Conservation (phyloP, 2,888 invertebrate genomes). For the Crematogaster levior region DNA sequence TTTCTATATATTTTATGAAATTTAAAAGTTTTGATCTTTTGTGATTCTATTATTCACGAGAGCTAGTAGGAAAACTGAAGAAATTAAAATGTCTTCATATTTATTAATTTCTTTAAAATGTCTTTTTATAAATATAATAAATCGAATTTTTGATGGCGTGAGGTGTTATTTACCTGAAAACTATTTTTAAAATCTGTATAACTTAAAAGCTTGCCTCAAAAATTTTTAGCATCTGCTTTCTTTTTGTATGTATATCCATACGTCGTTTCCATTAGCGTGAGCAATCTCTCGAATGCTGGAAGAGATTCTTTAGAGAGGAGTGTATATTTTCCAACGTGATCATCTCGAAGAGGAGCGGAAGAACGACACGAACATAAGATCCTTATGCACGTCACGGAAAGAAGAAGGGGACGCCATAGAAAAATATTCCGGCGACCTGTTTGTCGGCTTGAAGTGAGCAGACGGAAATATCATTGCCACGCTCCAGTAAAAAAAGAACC, state of each 20-base stretch:
- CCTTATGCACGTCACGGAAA: conserved; percentile 28
- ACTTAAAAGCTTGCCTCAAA: not conserved
- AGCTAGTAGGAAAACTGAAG: not conserved
- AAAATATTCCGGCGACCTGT: conserved; percentile 70
- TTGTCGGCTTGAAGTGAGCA: conserved; percentile 57
- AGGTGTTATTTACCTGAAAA: too few species aligned
- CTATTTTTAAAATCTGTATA: too few species aligned
- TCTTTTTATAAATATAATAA: too few species aligned
- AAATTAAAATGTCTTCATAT: not conserved
- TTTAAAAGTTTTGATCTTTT: not conserved
- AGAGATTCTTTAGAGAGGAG: conserved; percentile 8
- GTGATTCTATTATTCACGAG: not conserved
- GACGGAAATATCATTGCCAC: conserved; percentile 78
- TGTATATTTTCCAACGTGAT: conserved; percentile 39
- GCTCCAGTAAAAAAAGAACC: conserved; percentile 58
- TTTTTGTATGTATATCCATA: not conserved
- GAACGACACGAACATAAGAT: conserved; percentile 6
- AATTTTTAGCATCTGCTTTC: not conserved
- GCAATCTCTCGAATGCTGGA: conserved; percentile 27
- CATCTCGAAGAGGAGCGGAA: conserved; percentile 5
- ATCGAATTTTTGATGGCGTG: too few species aligned
- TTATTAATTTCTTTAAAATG: conserved; percentile 4
- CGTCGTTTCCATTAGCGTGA: not conserved
- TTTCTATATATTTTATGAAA: not conserved
- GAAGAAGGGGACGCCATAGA: conserved; percentile 56